These are phyloP conservation scores for Epiperipatus broadwayi DNA, from an alignment of 2,888 invertebrate species.

Conservation along the genomic window DNA sequence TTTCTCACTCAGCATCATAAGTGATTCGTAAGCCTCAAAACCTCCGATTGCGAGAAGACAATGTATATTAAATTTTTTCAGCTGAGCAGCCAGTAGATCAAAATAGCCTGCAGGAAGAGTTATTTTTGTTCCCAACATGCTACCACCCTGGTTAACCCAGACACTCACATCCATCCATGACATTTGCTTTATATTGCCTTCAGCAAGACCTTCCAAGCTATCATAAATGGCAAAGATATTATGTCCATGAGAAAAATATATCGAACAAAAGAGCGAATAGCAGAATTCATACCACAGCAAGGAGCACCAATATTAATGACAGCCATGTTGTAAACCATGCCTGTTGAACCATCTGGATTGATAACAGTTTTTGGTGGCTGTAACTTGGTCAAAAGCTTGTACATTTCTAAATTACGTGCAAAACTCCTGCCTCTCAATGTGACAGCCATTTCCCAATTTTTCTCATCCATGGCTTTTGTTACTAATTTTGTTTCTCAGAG, in stretches of 20 bases:
- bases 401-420: constrained; percentile 77
- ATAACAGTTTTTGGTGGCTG: constrained; percentile 61
- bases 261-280: constrained; percentile 87
- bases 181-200: constrained; percentile 55
- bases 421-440: constrained; percentile 81
- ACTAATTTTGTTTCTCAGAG: constrained; percentile 82
- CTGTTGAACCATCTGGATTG: constrained; percentile 41
- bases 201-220: constrained; percentile 79
- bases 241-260: constrained; percentile 88
- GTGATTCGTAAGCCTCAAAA: constrained; percentile 84
- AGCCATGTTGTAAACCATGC: no score
- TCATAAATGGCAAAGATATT: constrained; percentile 82
- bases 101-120: constrained; percentile 44
- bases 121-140: constrained; percentile 86
- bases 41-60: constrained; percentile 72
- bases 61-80: constrained; percentile 63
- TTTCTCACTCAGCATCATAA: constrained; percentile 50
- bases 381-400: constrained; percentile 81
- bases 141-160: constrained; percentile 92
- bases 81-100: constrained; percentile 61
- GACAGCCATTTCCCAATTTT: constrained; percentile 82
- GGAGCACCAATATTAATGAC: constrained; percentile 97
- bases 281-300: constrained; percentile 98
- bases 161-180: constrained; percentile 81
- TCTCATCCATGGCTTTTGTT: constrained; percentile 78